Evolutionary conservation across 2,888 invertebrate genomes (phyloP).

Genomic region (Agriopis leucophaearia): DNA sequence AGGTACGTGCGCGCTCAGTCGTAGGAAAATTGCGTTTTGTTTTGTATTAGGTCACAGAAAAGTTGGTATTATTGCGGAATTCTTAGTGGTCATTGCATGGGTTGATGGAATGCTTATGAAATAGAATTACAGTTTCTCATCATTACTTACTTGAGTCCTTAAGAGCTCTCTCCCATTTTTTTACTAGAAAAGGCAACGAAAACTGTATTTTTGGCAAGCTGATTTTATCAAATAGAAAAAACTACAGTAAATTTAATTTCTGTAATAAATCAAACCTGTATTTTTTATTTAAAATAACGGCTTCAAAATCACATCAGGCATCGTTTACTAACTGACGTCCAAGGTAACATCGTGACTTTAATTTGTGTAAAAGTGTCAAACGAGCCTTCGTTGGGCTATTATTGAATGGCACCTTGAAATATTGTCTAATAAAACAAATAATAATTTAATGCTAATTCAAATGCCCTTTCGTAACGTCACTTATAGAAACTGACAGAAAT

Average conservation of each 20-base stretch:
- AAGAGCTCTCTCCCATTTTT: no score
- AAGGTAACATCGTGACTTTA: constrained; percentile 50
- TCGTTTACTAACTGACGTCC: constrained; percentile 18
- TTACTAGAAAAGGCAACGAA: no score
- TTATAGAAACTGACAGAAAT: not conserved
- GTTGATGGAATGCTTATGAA: constrained; percentile 16
- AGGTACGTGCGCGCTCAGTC: constrained; percentile 68
- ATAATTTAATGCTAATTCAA: constrained; percentile 21
- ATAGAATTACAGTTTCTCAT: constrained; percentile 1
- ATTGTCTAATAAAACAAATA: constrained; percentile 14
- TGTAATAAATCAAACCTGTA: not conserved
- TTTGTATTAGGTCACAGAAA: constrained; percentile 53
- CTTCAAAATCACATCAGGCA: not conserved
- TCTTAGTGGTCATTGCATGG: constrained; percentile 20
- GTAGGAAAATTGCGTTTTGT: constrained; percentile 61
- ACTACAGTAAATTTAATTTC: not conserved
- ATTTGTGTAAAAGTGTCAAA: constrained; percentile 59
- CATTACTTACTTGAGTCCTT: not conserved
- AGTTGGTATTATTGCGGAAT: constrained; percentile 51
- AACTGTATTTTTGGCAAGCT: no score
- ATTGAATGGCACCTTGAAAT: constrained; percentile 52
- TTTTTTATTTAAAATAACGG: not conserved
- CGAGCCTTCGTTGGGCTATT: constrained; percentile 56
- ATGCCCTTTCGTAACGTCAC: constrained; percentile 34
- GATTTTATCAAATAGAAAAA: no score